These are phyloP conservation scores for Streblospio benedicti DNA, from an alignment of 1,140 invertebrate species.

Conservation along the genomic window DNA sequence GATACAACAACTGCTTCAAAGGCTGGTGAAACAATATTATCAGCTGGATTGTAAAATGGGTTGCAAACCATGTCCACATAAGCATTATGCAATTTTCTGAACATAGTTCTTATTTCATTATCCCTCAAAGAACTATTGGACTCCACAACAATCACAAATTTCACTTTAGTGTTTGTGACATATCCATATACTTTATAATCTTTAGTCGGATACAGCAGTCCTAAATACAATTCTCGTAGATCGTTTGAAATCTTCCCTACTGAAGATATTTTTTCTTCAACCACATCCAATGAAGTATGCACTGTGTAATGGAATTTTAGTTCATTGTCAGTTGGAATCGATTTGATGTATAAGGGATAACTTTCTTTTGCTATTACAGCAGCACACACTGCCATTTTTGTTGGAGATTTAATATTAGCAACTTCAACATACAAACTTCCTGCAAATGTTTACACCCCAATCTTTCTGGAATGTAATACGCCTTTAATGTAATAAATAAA, in stretches of 20 bases:
- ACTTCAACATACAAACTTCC: too few species aligned
- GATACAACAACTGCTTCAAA: too few species aligned
- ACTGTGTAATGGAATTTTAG: constrained; percentile 85
- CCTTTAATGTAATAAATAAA: too few species aligned
- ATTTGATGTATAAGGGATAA: constrained; percentile 79
- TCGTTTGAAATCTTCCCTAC: constrained; percentile 55
- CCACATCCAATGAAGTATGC: constrained; percentile 84
- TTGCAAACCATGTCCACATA: constrained; percentile 89
- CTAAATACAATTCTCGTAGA: constrained; percentile 76
- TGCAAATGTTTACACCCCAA: too few species aligned
- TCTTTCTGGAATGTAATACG: too few species aligned
- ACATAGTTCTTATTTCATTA: constrained; percentile 87
- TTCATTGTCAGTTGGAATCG: constrained; percentile 59
- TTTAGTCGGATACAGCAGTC: constrained; percentile 86
- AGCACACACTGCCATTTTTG: constrained; percentile 77
- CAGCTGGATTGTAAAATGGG: constrained; percentile 78
- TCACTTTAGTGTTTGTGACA: constrained; percentile 93
- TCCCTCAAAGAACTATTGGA: constrained; percentile 78
- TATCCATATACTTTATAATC: constrained; percentile 98
- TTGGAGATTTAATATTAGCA: too few species aligned
- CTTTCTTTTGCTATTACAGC: constrained; percentile 92
- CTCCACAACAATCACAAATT: constrained; percentile 89
- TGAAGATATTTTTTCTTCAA: constrained; percentile 77
- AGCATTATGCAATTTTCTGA: constrained; percentile 77
- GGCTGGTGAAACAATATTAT: constrained; percentile 43